Percentiles rank a stretch among this genome's conserved stretches.
These are phyloP conservation scores for Nomada ferruginata DNA, from an alignment of 2,888 invertebrate genomes.

Conservation along the genomic window DNA sequence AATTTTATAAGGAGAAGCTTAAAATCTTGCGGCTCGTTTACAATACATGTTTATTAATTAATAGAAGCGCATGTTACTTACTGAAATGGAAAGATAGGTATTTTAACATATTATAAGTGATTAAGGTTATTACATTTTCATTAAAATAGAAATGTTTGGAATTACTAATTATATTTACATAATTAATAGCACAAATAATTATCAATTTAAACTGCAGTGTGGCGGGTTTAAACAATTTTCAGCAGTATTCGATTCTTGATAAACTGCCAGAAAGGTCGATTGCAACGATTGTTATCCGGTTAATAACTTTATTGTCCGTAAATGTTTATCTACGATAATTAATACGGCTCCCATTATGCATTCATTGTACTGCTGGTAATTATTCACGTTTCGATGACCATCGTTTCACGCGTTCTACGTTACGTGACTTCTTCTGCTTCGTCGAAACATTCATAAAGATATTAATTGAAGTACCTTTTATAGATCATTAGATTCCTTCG, in stretches of 20 bases:
- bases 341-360: slow-evolving; percentile 76
- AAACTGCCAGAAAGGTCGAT: slow-evolving; percentile 38
- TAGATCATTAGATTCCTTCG: background rate
- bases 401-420: slow-evolving; percentile 54
- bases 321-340: slow-evolving; percentile 76
- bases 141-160: background rate
- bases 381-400: slow-evolving; percentile 72
- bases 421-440: slow-evolving; percentile 17
- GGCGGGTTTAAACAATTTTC: background rate
- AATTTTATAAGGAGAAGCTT: too few species aligned
- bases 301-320: slow-evolving; percentile 49
- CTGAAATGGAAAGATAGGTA: too few species aligned
- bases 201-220: background rate
- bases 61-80: too few species aligned
- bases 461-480: slow-evolving; percentile 36
- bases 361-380: slow-evolving; percentile 75
- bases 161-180: background rate
- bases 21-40: too few species aligned
- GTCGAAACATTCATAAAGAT: slow-evolving; percentile 39
- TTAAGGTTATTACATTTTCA: background rate
- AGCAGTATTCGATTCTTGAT: background rate
- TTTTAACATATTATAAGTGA: too few species aligned
- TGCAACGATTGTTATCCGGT: slow-evolving; percentile 35
- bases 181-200: background rate
- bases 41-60: too few species aligned